phyloP scores from a whole-genome alignment of 2,888 invertebrate genomes.

The Colostygia pectinataria region DNA sequence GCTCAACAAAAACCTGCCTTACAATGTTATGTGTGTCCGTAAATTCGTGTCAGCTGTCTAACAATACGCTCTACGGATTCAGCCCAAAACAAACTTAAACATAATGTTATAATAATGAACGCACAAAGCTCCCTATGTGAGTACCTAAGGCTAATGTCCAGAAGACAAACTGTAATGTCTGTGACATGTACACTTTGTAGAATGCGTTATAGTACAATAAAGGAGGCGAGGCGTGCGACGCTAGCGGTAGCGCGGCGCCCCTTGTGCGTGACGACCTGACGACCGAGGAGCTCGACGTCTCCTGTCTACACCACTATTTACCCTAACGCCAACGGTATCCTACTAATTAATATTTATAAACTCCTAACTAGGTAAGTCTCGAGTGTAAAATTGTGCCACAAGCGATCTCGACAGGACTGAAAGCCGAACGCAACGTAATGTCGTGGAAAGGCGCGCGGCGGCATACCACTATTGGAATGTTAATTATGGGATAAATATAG shows the following conservation, averaged over 20 bases:
- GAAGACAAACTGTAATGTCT: slow-evolving; percentile 58
- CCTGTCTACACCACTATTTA: slow-evolving; percentile 51
- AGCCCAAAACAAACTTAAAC: slow-evolving; percentile 3
- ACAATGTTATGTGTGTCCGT: slow-evolving; percentile 7
- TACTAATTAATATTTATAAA: slow-evolving; percentile 75
- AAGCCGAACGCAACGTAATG: slow-evolving; percentile 57
- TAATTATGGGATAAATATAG: slow-evolving; percentile 52
- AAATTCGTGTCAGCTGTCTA: slow-evolving; percentile 3
- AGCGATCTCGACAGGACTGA: slow-evolving; percentile 65
- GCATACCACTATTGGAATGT: slow-evolving; percentile 44
- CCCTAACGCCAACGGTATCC: slow-evolving; percentile 58
- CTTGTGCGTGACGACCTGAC: slow-evolving; percentile 37
- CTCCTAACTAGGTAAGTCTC: slow-evolving; percentile 76
- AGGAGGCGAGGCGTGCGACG: slow-evolving; percentile 25
- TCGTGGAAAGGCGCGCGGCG: slow-evolving; percentile 31
- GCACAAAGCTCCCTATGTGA: slow-evolving; percentile 58
- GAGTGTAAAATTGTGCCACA: slow-evolving; percentile 78
- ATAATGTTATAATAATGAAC: slow-evolving; percentile 44
- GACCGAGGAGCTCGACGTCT: slow-evolving; percentile 27
- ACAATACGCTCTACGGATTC: slow-evolving; percentile 11
- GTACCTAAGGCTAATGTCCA: slow-evolving; percentile 55
- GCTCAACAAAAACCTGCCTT: slow-evolving; percentile 7
- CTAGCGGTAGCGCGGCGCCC: slow-evolving; percentile 19
- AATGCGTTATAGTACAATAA: slow-evolving; percentile 56
- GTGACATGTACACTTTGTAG: slow-evolving; percentile 69